phyloP scores from a whole-genome alignment of 2,888 invertebrate species.

The Notocelia uddmanniana region DNA sequence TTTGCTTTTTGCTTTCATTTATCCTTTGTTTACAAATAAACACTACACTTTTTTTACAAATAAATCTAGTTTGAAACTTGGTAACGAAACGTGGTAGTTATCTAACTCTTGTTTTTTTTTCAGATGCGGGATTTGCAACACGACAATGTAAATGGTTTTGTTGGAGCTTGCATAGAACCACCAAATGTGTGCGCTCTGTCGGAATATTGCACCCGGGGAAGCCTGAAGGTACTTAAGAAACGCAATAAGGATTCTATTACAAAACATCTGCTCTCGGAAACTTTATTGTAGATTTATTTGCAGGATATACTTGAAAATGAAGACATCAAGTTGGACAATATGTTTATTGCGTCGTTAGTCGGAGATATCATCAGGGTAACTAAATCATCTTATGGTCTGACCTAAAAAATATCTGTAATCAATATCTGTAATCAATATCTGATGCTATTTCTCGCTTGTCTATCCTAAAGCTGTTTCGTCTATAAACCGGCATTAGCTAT shows the following conservation, averaged over 20 bases:
- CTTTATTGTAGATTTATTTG: constrained; percentile 46
- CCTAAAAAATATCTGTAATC: too few relatives aligned
- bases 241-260: constrained; percentile 29
- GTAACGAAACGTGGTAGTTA: constrained; percentile 1
- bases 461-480: too few relatives aligned
- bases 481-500: too few relatives aligned
- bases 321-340: constrained; percentile 97
- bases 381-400: background rate
- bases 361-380: constrained; percentile 97
- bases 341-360: constrained; percentile 98
- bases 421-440: constrained; percentile 5
- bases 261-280: constrained; percentile 11
- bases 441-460: background rate
- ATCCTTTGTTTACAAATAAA: too few relatives aligned
- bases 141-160: constrained; percentile 96
- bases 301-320: constrained; percentile 97
- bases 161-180: constrained; percentile 96
- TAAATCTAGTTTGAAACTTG: constrained; percentile 25
- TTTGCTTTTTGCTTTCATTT: constrained; percentile 18
- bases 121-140: constrained; percentile 96
- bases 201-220: constrained; percentile 95
- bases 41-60: too few relatives aligned
- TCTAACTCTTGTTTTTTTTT: constrained; percentile 21
- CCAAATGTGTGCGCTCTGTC: constrained; percentile 96
- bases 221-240: constrained; percentile 89